Conservation (phyloP, 2,113 vertebrate species). For the Spilogale gracilis region DNA sequence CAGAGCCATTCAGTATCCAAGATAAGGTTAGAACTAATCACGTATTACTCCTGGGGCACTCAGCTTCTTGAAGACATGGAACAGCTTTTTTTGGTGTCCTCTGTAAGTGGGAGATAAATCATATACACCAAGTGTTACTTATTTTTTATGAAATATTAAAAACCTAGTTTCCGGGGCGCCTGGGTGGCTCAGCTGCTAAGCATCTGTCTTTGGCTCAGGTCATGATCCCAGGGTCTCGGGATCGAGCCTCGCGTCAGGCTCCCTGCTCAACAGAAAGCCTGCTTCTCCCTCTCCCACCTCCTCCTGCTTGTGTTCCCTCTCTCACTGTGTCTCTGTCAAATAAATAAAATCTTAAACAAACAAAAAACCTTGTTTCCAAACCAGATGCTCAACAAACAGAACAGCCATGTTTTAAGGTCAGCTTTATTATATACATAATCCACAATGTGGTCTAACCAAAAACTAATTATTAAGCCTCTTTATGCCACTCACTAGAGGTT, state of each 20-base stretch:
- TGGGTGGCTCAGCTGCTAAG: no score
- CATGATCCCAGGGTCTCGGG: no score
- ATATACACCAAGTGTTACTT: not conserved
- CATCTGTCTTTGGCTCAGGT: no score
- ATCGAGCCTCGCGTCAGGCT: no score
- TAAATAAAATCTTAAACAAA: no score
- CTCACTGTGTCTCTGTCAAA: no score
- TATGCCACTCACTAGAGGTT: not conserved
- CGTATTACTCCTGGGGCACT: not conserved
- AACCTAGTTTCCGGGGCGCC: not conserved
- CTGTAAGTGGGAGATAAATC: not conserved
- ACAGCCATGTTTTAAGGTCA: not conserved
- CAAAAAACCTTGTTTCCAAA: not conserved
- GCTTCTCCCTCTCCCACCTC: no score
- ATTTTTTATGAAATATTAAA: not conserved
- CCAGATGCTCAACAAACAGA: not conserved
- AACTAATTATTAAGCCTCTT: not conserved
- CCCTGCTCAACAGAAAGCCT: no score
- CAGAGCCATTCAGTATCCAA: not conserved
- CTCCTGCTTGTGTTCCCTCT: no score
- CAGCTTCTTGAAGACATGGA: not conserved
- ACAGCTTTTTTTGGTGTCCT: not conserved
- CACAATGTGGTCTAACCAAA: constrained; percentile 5
- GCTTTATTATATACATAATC: not conserved
- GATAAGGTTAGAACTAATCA: not conserved